phyloP scores from a whole-genome alignment of 2,113 vertebrate species.

The Neofelis nebulosa region DNA sequence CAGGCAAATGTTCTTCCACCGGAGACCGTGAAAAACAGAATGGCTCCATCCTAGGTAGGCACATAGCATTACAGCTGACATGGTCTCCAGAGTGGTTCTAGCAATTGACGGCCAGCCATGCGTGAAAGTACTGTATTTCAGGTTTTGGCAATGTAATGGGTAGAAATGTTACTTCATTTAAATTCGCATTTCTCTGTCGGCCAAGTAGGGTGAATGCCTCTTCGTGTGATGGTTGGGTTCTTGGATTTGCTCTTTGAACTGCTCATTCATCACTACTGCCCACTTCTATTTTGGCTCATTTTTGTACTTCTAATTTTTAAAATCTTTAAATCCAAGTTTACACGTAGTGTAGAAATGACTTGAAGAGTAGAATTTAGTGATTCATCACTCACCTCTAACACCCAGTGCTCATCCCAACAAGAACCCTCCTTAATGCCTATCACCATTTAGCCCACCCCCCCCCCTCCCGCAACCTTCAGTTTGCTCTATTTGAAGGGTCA shows the following conservation, averaged over 20 bases:
- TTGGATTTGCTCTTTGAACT: neutral
- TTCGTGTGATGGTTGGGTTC: neutral
- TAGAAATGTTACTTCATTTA: neutral
- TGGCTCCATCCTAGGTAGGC: rapidly evolving
- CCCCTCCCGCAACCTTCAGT: too few relatives aligned
- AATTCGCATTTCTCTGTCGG: neutral
- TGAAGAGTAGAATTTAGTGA: too few relatives aligned
- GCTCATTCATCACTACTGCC: neutral
- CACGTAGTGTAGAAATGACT: too few relatives aligned
- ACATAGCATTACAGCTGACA: neutral
- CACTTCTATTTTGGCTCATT: neutral
- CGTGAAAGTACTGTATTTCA: neutral
- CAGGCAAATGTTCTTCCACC: neutral
- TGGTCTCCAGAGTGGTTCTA: neutral
- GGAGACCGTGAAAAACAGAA: neutral
- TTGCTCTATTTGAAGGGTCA: too few relatives aligned
- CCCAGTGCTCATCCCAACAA: too few relatives aligned
- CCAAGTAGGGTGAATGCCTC: neutral
- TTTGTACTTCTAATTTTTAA: too few relatives aligned
- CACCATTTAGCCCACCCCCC: too few relatives aligned
- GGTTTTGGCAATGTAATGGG: neutral
- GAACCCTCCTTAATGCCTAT: too few relatives aligned
- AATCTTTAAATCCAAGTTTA: too few relatives aligned
- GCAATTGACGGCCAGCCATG: neutral
- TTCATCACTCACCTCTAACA: too few relatives aligned